These are phyloP conservation scores for Dicrostonyx torquatus DNA, from an alignment of 2,797 vertebrate genomes.

Conservation along the genomic window DNA sequence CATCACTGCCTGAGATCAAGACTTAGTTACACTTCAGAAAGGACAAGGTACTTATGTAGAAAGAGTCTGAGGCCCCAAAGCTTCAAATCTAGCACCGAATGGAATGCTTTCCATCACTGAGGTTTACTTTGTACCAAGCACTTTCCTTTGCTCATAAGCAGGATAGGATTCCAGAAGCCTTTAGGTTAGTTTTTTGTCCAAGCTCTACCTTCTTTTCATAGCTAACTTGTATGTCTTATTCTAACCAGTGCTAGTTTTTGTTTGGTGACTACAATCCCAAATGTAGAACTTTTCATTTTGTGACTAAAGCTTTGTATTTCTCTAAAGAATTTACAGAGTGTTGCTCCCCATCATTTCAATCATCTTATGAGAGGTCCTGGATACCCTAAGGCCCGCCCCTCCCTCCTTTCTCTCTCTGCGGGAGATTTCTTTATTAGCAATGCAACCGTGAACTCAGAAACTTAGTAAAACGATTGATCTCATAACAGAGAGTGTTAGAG, in stretches of 20 bases:
- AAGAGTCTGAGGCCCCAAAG: background rate
- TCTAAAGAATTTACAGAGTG: background rate
- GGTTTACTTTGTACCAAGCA: background rate
- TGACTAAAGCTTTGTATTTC: constrained; percentile 35
- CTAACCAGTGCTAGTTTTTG: background rate
- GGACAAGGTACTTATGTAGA: background rate
- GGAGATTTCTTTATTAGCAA: constrained; percentile 17
- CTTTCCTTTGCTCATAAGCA: constrained; percentile 5
- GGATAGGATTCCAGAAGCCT: background rate
- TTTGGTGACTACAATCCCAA: constrained; percentile 46
- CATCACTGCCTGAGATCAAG: background rate
- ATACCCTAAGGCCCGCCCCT: background rate
- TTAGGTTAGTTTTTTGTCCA: constrained; percentile 40
- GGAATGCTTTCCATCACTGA: background rate
- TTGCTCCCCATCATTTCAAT: background rate
- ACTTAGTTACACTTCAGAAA: constrained; percentile 28
- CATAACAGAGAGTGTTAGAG: constrained; percentile 5
- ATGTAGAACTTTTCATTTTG: constrained; percentile 30
- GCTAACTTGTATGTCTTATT: background rate
- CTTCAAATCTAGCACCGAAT: background rate
- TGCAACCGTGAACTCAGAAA: background rate
- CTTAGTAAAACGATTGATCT: constrained; percentile 26
- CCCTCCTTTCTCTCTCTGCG: background rate
- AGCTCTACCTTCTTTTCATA: background rate
- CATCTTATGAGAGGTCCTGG: constrained; percentile 39